These are phyloP conservation scores for Kradibia gibbosae DNA, from an alignment of 1,140 invertebrate species.

Conservation along the genomic window DNA sequence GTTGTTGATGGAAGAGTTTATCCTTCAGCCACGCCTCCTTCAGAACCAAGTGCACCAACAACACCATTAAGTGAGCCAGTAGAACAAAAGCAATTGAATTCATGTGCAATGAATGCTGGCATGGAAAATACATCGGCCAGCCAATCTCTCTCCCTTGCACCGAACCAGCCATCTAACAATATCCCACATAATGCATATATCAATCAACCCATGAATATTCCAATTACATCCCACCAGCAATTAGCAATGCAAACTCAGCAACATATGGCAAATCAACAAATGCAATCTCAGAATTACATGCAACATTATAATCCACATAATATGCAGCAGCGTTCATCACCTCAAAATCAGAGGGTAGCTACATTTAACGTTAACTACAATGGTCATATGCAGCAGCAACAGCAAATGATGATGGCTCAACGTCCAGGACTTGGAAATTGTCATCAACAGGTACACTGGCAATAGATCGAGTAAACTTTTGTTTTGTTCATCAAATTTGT, in stretches of 20 bases:
- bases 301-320: conserved; percentile 64
- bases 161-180: conserved; percentile 57
- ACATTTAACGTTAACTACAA: conserved; percentile 61
- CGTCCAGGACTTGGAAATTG: conserved; percentile 61
- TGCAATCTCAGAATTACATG: conserved; percentile 56
- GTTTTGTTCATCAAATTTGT: conserved; percentile 12
- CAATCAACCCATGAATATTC: conserved; percentile 56
- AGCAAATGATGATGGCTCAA: conserved; percentile 64
- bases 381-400: conserved; percentile 57
- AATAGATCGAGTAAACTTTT: conserved; percentile 25
- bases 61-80: conserved; percentile 58
- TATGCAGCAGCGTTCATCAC: conserved; percentile 65
- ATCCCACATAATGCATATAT: conserved; percentile 57
- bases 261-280: conserved; percentile 59
- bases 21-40: conserved; percentile 69
- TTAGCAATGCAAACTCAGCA: conserved; percentile 63
- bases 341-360: conserved; percentile 59
- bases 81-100: conserved; percentile 67
- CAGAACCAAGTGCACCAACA: conserved; percentile 64
- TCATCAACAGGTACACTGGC: conserved; percentile 62
- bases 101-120: conserved; percentile 51
- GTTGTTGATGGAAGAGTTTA: conserved; percentile 84
- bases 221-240: conserved; percentile 56
- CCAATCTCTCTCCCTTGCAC: conserved; percentile 53
- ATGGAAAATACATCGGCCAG: conserved; percentile 54